Conservation (phyloP, 1,140 invertebrate species). For the Orchesella cincta region DNA sequence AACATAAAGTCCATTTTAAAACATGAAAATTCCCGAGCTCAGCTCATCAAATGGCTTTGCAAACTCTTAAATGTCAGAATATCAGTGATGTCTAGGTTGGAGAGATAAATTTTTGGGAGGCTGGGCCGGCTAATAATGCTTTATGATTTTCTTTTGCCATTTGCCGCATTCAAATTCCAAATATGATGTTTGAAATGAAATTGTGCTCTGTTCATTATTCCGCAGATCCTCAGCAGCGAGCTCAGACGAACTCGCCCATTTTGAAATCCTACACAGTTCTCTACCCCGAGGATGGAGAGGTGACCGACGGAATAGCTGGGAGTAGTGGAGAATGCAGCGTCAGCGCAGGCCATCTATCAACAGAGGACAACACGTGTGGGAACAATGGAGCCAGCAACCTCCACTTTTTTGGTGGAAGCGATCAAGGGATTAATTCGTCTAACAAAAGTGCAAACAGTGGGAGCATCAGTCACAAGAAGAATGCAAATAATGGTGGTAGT, state of each 20-base stretch:
- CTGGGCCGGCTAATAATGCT: background rate
- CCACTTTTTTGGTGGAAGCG: constrained; percentile 7
- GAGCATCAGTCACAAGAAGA: background rate
- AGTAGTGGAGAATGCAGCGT: background rate
- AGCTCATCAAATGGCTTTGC: no score
- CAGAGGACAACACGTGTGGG: background rate
- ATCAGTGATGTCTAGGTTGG: no score
- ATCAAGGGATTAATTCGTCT: constrained; percentile 6
- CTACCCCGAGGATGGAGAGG: constrained; percentile 36
- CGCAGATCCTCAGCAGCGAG: constrained; percentile 39
- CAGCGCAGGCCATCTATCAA: constrained; percentile 19
- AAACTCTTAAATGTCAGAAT: no score
- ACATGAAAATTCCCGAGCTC: no score
- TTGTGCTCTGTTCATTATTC: background rate
- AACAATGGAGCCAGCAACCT: background rate
- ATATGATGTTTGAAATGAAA: background rate
- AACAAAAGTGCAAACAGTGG: background rate
- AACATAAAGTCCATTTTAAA: no score
- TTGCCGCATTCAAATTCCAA: background rate
- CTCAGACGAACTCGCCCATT: constrained; percentile 43
- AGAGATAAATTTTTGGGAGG: no score
- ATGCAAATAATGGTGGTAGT: background rate
- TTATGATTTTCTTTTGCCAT: background rate
- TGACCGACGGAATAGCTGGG: background rate
- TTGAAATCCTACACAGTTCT: constrained; percentile 43